phyloP scores from a whole-genome alignment of 2,797 vertebrate species.

The Eulemur rubriventer region DNA sequence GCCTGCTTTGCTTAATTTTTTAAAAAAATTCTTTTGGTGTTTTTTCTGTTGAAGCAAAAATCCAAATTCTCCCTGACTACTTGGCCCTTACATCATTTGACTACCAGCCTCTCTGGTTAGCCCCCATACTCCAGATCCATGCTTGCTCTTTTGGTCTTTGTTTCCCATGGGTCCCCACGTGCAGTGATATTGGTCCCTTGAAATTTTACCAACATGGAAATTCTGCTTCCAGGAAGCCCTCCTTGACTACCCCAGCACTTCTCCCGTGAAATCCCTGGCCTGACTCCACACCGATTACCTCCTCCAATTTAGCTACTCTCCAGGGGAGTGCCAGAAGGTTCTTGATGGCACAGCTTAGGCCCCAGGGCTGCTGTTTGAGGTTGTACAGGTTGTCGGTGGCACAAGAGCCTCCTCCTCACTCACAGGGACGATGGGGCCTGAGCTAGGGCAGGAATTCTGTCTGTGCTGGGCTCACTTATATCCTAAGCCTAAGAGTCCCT shows the following conservation, averaged over 20 bases:
- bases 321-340: background rate
- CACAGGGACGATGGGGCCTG: background rate
- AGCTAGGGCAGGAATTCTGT: background rate
- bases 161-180: background rate
- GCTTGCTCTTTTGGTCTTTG: background rate
- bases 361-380: background rate
- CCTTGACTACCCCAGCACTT: background rate
- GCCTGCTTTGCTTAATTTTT: slow-evolving; percentile 61
- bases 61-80: slow-evolving; percentile 10
- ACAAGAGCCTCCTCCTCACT: background rate
- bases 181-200: background rate
- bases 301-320: background rate
- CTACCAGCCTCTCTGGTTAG: background rate
- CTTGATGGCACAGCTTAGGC: background rate
- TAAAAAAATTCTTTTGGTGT: slow-evolving; percentile 54
- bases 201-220: slow-evolving; percentile 31
- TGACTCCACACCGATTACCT: background rate
- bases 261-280: background rate
- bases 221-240: background rate
- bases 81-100: slow-evolving; percentile 39
- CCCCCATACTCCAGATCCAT: background rate
- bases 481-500: background rate
- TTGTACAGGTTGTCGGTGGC: background rate
- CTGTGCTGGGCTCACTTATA: background rate
- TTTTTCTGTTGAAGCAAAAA: slow-evolving; percentile 43